A percentile compares a stretch with the other conserved stretches of the same genome.
Conservation (phyloP, 2,113 vertebrate genomes). For the Atlantisia rogersi region DNA sequence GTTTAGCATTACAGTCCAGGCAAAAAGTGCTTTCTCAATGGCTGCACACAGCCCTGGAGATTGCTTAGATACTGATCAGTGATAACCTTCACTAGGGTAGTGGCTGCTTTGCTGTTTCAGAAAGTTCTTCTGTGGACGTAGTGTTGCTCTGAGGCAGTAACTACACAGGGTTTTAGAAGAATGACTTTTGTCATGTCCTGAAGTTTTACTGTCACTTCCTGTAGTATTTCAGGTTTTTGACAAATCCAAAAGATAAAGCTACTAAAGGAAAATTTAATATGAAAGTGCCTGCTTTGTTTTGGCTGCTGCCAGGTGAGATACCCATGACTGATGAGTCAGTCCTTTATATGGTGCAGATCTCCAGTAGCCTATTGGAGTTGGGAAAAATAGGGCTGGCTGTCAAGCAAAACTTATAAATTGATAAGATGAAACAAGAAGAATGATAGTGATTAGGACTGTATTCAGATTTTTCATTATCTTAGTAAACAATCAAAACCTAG, state of each 20-base stretch:
- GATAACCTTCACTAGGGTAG: rapidly evolving
- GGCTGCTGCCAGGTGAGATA: neutral
- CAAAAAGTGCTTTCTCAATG: neutral
- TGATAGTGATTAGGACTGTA: neutral
- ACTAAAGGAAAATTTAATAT: neutral
- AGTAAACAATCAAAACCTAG: neutral
- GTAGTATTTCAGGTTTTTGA: neutral
- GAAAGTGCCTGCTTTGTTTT: neutral
- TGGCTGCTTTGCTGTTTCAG: neutral
- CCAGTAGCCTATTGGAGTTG: neutral
- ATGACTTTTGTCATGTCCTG: neutral
- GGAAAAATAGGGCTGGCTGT: neutral
- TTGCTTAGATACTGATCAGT: neutral
- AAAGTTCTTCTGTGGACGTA: neutral
- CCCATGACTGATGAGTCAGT: neutral
- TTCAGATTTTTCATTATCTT: neutral
- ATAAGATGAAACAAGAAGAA: neutral
- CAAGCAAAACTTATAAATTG: neutral
- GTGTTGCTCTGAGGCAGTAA: neutral
- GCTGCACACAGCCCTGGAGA: neutral
- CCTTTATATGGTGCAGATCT: neutral
- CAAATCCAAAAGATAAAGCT: neutral
- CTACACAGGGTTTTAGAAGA: neutral
- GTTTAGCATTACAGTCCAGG: neutral
- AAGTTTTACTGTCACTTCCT: neutral